These are phyloP conservation scores for Poicephalus gulielmi DNA, from an alignment of 2,113 vertebrate genomes.

Conservation along the genomic window DNA sequence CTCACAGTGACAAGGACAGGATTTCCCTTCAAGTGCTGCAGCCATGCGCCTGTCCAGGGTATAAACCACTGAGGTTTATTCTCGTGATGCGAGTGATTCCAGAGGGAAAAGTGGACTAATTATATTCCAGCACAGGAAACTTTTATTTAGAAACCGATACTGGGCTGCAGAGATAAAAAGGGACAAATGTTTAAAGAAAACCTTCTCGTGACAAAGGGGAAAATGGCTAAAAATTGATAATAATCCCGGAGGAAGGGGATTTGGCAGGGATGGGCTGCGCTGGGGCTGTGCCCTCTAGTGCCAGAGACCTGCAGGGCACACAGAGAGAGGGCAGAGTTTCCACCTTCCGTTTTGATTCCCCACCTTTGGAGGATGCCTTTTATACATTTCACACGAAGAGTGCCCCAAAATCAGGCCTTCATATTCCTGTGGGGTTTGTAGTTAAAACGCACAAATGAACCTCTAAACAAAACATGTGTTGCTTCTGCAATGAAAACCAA, in stretches of 20 bases:
- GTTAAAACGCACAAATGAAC: not conserved
- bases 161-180: not conserved
- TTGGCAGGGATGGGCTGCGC: not conserved
- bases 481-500: constrained; percentile 10
- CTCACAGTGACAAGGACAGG: not conserved
- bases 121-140: not conserved
- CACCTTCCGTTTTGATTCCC: not conserved
- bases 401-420: not conserved
- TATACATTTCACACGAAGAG: not conserved
- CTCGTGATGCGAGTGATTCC: not conserved
- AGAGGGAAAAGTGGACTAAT: not conserved
- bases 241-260: not conserved
- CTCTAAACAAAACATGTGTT: not conserved
- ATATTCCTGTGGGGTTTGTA: not conserved
- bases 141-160: not conserved
- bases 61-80: not conserved
- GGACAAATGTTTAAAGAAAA: not conserved
- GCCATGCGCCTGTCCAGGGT: not conserved
- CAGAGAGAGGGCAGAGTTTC: not conserved
- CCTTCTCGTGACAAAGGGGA: not conserved
- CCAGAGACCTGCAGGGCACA: not conserved
- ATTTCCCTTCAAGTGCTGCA: constrained; percentile 18
- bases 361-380: not conserved
- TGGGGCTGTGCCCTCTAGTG: constrained; percentile 19
- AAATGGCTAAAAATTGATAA: not conserved